Percentiles rank a stretch among this genome's conserved stretches.
Evolutionary conservation across 2,888 invertebrate species (phyloP).

Genomic region (Oscheius myriophilus): DNA sequence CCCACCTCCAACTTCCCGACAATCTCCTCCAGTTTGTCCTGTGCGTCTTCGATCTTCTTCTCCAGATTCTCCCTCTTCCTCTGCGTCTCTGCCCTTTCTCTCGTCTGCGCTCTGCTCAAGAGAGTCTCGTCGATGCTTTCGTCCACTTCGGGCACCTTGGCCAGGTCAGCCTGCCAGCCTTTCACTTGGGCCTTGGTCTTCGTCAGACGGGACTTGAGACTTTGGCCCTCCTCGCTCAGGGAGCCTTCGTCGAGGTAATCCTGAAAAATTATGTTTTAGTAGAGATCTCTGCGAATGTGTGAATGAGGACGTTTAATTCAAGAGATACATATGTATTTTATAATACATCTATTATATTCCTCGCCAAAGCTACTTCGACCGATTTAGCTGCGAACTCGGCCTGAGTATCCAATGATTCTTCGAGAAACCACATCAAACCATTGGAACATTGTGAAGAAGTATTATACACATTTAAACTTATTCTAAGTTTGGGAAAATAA

Average conservation of each 20-base stretch:
- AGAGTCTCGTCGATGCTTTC: constrained; percentile 18
- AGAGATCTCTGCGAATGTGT: no score
- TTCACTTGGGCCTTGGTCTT: constrained; percentile 12
- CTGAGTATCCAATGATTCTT: no score
- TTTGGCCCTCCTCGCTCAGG: constrained; percentile 19
- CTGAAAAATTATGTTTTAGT: no score
- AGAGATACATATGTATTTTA: no score
- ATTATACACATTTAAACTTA: no score
- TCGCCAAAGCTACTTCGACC: no score
- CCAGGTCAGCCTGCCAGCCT: constrained; percentile 10
- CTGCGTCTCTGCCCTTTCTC: constrained; percentile 21
- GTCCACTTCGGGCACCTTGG: constrained; percentile 16
- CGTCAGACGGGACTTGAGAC: constrained; percentile 7
- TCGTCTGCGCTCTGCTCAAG: constrained; percentile 19
- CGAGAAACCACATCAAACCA: no score
- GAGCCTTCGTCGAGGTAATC: constrained; percentile 17
- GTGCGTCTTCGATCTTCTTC: constrained; percentile 19
- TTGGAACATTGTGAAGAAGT: no score
- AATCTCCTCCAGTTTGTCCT: constrained; percentile 25
- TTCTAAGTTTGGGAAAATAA: no score
- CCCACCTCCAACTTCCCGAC: constrained; percentile 10
- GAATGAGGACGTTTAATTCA: no score
- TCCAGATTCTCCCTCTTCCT: constrained; percentile 28
- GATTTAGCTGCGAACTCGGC: no score
- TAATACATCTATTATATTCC: no score